Base-by-base conservation (phyloP, 2,888 invertebrate genomes). In the Azorinus chamasolen region DNA sequence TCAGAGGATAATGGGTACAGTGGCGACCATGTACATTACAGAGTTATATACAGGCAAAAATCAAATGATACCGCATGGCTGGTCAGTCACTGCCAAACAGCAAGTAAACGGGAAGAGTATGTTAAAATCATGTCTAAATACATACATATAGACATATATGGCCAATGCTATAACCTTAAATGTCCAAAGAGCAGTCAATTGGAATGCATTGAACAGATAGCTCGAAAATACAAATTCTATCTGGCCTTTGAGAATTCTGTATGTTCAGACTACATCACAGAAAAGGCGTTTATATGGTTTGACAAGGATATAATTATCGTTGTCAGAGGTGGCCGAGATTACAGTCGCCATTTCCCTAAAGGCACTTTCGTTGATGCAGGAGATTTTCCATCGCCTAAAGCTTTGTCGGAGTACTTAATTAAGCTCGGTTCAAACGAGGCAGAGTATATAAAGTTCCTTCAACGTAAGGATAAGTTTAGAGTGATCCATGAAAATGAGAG, bases 181-280 rank as follows among this genome's bases (percentile, higher is more conserved):
- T 80, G 78, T 27, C 62, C 75, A 6, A 74, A 74, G 43, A 45
- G 65, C 1, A 62, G 64, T 32, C 43, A 25, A n/a, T 37, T n/a
- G 12, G 24, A 51, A 8, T 83, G 83, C 51, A 54, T 72, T 22
- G 24, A 20, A 22, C 20, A 20, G 16, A 1, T 62, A 5, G 20
- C 22, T 10, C 55, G 65, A 10, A 55, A 54, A 6, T 77, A 77
- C 39, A 74, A 70, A 20, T 83, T 83, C 58, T 83, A 83, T 68
- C 53, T 83, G n/a, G 77, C 83, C n/a, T 83, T 83, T 63, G 83
- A 83, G 46, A 83, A 83, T 41, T 72, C 79, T 12, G 8, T 83
- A 14, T 83, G 83, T 48, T 48, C 41, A 22, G 83, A 83, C 54
- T 83, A 83, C 43, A 61, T 83, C 25, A 75, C 83, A 6, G 83